Evolutionary conservation across 2,888 invertebrate species (phyloP), one percentile per base, ranked within the genome.

Genomic region (Horisme vitalbata): DNA sequence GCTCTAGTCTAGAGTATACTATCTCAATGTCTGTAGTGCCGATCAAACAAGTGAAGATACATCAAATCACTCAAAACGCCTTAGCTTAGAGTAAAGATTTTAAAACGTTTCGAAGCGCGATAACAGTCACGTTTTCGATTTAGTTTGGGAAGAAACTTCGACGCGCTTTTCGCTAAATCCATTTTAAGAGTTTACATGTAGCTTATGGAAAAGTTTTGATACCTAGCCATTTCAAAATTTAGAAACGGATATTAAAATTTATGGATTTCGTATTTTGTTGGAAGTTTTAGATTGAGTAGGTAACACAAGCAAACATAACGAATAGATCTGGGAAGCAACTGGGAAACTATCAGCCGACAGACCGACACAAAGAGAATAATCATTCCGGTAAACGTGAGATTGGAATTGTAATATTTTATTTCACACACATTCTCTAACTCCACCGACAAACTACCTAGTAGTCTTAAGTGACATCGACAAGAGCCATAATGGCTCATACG

Each of bases 401-500:
- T 44, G 10, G 31, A 49, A 44, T 35, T 27, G 44, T 39, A n/a
- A n/a, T n/a, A n/a, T n/a, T n/a, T n/a, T n/a, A 44, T 39, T 31
- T 35, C 34, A 28, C 32, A 26, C 31, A 31, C 43, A 41, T 36
- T 47, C 59, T 63, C 61, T 64, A 66, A 65, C 69, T 74, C 60
- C 47, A 57, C 54, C 72, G 70, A 72, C 73, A 71, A 79, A 79
- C 79, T 77, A 69, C 69, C 70, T 68, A 67, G 75, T 67, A 68
- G 68, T 68, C 73, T 71, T 71, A 75, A 75, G 77, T 75, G 79
- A 76, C 80, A 78, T 75, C 76, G 76, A 83, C 79, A 76, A 79
- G 75, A 72, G 67, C 73, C 77, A 71, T 82, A 83, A 80, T 73
- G 76, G 78, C 70, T 83, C 79, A 78, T 82, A 83, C 77, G 72